A percentile compares a stretch with the other conserved stretches of the same genome.
These are phyloP conservation scores for Caenorhabditis macrosperma DNA, from an alignment of 2,888 invertebrate species.

Conservation along the genomic window DNA sequence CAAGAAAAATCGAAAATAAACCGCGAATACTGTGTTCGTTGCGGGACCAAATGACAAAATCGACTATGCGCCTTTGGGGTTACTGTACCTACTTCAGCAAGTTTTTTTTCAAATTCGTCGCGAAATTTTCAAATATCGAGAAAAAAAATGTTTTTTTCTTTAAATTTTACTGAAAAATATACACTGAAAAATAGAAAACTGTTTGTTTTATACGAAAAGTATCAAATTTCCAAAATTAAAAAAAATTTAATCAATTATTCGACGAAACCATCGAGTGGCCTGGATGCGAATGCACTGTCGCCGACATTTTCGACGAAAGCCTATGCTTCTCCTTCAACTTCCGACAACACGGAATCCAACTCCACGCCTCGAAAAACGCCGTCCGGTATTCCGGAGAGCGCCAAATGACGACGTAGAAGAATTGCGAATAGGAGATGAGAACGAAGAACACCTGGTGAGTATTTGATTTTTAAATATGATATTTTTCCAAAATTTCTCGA, in stretches of 20 bases:
- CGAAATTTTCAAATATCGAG: too few species aligned
- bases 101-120: too few species aligned
- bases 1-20: too few species aligned
- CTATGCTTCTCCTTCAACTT: slow-evolving; percentile 1
- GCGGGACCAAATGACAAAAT: too few species aligned
- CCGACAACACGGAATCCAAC: slow-evolving; percentile 36
- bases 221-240: background rate
- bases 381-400: slow-evolving; percentile 45
- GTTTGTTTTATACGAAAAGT: too few species aligned
- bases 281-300: slow-evolving; percentile 25
- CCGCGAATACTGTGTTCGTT: too few species aligned
- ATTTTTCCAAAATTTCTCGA: background rate
- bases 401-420: slow-evolving; percentile 53
- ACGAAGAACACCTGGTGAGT: slow-evolving; percentile 36
- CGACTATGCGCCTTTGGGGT: too few species aligned
- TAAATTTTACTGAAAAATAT: too few species aligned
- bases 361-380: slow-evolving; percentile 34
- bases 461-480: background rate
- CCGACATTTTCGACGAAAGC: slow-evolving; percentile 27
- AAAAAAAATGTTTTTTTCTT: too few species aligned
- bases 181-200: too few species aligned
- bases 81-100: too few species aligned
- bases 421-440: slow-evolving; percentile 42
- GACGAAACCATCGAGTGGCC: slow-evolving; percentile 6
- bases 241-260: slow-evolving; percentile 3